phyloP scores from a whole-genome alignment of 2,797 vertebrate species.

The Scyliorhinus canicula region DNA sequence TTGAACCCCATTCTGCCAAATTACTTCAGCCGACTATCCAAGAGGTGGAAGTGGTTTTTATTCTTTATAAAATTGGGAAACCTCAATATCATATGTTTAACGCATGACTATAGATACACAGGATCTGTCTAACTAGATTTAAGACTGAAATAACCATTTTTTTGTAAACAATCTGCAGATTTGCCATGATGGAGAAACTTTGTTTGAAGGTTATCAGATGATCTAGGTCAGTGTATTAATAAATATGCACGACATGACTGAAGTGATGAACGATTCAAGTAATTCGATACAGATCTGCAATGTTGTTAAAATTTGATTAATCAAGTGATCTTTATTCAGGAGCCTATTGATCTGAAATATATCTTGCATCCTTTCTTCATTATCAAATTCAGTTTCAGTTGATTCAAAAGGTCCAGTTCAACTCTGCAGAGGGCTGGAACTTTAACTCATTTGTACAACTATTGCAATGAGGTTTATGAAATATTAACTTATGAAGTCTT shows the following conservation, averaged over 20 bases:
- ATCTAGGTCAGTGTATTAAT: not conserved
- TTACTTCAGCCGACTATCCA: not conserved
- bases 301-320: not conserved
- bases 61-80: not conserved
- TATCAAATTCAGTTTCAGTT: not conserved
- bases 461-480: not conserved
- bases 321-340: not conserved
- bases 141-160: too few species aligned
- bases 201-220: not conserved
- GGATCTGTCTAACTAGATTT: too few species aligned
- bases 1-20: not conserved
- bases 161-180: too few species aligned
- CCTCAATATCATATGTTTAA: not conserved
- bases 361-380: not conserved
- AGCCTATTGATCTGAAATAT: not conserved
- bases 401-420: not conserved
- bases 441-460: not conserved
- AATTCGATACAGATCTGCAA: not conserved
- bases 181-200: not conserved
- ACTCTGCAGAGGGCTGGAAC: not conserved
- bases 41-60: not conserved
- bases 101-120: too few species aligned
- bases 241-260: not conserved
- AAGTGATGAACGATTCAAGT: not conserved
- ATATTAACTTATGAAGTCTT: not conserved